These are phyloP conservation scores for Pseudomyrmex concolor DNA, from an alignment of 1,140 invertebrate species.

Conservation along the genomic window DNA sequence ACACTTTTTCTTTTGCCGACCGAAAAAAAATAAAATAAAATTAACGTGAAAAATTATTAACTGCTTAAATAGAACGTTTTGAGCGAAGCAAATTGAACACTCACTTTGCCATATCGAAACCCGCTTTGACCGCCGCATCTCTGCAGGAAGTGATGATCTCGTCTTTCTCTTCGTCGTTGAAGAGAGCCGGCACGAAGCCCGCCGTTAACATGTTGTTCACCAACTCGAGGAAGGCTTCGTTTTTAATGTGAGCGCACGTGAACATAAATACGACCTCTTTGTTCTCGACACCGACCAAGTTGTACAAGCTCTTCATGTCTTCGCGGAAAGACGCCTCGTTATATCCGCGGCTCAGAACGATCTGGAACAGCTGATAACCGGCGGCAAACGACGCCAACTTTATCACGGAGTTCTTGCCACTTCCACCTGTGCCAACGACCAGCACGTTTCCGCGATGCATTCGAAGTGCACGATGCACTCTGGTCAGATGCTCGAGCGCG, in stretches of 20 bases:
- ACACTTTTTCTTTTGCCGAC: constrained; percentile 88
- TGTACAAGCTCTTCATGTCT: constrained; percentile 93
- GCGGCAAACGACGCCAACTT: constrained; percentile 91
- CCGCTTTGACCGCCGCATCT: constrained; percentile 88
- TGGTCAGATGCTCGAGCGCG: constrained; percentile 94
- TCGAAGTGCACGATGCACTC: constrained; percentile 92
- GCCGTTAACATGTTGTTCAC: constrained; percentile 96
- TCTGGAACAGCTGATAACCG: constrained; percentile 92
- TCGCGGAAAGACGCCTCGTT: constrained; percentile 93
- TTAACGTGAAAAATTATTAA: not conserved
- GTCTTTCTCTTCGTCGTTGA: constrained; percentile 94
- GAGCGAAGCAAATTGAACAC: not conserved
- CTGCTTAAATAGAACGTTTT: no score
- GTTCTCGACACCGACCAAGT: constrained; percentile 89
- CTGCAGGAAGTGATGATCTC: constrained; percentile 89
- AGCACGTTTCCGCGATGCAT: constrained; percentile 94
- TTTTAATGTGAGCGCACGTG: constrained; percentile 91
- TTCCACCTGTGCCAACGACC: constrained; percentile 94
- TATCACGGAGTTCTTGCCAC: constrained; percentile 92
- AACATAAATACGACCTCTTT: constrained; percentile 94
- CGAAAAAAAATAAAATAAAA: constrained; percentile 47
- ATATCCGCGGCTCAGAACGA: constrained; percentile 92
- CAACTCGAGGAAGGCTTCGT: constrained; percentile 94
- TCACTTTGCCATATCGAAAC: constrained; percentile 82
- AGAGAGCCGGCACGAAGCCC: constrained; percentile 93